Conservation (phyloP, 2,797 vertebrate species). For the Megalops cyprinoides region DNA sequence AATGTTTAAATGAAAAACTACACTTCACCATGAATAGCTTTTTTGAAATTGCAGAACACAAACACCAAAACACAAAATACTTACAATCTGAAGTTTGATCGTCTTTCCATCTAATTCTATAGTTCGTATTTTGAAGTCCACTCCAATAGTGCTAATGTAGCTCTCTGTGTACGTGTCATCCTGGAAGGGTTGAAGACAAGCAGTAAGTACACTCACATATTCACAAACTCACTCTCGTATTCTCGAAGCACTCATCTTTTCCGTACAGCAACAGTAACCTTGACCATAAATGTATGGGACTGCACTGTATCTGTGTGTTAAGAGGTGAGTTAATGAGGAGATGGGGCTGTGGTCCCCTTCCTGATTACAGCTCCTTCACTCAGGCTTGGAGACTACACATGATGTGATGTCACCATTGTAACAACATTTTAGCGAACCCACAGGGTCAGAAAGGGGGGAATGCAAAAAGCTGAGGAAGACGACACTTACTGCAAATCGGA, state of each 20-base stretch:
- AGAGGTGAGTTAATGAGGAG: not conserved
- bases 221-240: conserved; percentile 29
- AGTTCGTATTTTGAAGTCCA: conserved; percentile 99
- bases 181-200: conserved; percentile 60
- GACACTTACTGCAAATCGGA: conserved; percentile 91
- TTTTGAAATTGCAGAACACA: not conserved
- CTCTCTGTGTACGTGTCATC: conserved; percentile 99
- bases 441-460: no score
- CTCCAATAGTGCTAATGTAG: conserved; percentile 98
- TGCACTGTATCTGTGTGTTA: not conserved
- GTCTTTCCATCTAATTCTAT: conserved; percentile 99
- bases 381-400: not conserved
- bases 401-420: not conserved
- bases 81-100: conserved; percentile 99
- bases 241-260: conserved; percentile 9
- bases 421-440: no score
- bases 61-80: conserved; percentile 53
- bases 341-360: not conserved
- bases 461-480: not conserved
- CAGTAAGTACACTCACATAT: conserved; percentile 38
- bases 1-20: not conserved
- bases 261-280: not conserved
- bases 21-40: not conserved
- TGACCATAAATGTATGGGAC: no score
- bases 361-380: not conserved